phyloP scores from a whole-genome alignment of 2,888 invertebrate genomes.

The Nephrotoma appendiculata region DNA sequence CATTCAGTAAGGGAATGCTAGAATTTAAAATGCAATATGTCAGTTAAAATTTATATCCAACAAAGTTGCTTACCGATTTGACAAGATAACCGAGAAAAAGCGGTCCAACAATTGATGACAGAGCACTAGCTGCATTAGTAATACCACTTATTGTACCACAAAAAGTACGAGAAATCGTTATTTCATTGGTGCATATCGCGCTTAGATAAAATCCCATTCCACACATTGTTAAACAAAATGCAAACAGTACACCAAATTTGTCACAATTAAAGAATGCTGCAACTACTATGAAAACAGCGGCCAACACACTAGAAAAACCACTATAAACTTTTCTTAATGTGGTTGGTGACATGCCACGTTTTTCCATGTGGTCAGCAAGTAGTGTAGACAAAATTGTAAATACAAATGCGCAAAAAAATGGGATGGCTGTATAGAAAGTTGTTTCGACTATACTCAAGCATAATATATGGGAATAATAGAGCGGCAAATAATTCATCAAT shows the following conservation, averaged over 20 bases:
- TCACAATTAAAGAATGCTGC: not conserved
- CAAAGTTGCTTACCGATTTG: not conserved
- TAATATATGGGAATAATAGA: not conserved
- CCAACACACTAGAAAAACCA: not conserved
- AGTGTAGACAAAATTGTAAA: not conserved
- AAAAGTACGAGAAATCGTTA: not conserved
- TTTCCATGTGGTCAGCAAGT: not conserved
- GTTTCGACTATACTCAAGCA: not conserved
- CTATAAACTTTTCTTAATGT: not conserved
- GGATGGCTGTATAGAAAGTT: not conserved
- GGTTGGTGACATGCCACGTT: not conserved
- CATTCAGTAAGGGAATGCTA: not conserved
- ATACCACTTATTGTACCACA: not conserved
- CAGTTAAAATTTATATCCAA: not conserved
- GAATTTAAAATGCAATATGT: not conserved
- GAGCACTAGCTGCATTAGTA: not conserved
- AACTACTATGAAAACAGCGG: not conserved
- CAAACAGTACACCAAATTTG: not conserved
- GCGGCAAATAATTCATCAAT: not conserved
- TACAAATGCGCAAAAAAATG: not conserved
- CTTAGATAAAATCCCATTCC: not conserved
- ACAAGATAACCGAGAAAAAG: not conserved
- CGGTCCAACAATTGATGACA: not conserved
- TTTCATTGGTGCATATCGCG: not conserved
- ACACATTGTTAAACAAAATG: not conserved